Evolutionary conservation across 2,888 invertebrate species (phyloP), one percentile per base, ranked within the genome.

Genomic region (Pedicia rivosa): DNA sequence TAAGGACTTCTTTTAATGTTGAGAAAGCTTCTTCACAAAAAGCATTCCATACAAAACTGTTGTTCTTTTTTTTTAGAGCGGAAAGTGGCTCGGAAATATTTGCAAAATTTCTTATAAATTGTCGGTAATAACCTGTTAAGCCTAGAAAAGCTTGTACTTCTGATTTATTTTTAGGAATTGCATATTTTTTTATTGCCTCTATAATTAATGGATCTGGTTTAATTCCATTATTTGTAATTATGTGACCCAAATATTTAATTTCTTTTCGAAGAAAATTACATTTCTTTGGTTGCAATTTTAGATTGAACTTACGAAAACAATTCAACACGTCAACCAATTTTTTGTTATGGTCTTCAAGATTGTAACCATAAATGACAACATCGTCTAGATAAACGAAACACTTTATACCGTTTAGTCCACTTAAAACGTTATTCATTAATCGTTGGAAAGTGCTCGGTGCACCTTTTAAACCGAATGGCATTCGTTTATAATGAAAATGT

Each of bases 111-210:
- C 14, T 10, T 5, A 28, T 28, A 28, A 28, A 28, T 36, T 49
- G 48, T 8, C 55, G 17, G 24, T 59, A 59, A 35, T 56, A 60
- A 0, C 52, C 51, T 20, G 8, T 8, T 5, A 20, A 20, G 5
- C 20, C 20, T 6, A 13, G 24, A 39, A 58, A 59, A 9, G 41
- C 35, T 46, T 48, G 48, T 1, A 51, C 48, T 37, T 50, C 45
- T 3, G 37, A 39, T 5, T 7, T 15, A 31, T 35, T 41, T 37
- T 33, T 36, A 1, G 50, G 52, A 13, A 45, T 13, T 1, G 47
- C 48, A 15, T 46, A 49, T 39, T 51, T 50, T 2, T 43, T 41
- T n/a, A n/a, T n/a, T n/a, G n/a, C n/a, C n/a, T n/a, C n/a, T n/a
- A n/a, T n/a, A n/a, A n/a, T n/a, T n/a, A n/a, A n/a, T 2, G 48